Base-by-base conservation (phyloP, 2,888 invertebrate genomes). In the Nomada ruficornis region DNA sequence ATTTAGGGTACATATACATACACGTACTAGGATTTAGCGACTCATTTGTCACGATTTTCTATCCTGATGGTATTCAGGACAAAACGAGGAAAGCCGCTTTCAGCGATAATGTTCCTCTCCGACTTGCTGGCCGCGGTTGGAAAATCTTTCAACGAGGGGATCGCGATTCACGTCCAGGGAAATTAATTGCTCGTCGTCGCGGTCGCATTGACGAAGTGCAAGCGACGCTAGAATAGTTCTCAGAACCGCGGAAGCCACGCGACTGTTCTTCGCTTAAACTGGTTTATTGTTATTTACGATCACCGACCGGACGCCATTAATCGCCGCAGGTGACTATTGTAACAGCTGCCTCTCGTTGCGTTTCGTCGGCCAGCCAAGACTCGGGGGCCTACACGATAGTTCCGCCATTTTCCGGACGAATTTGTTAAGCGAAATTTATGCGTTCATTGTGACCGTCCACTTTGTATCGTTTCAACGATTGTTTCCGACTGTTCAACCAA, bases 231-330 rank as follows among this genome's bases (percentile, higher is more conserved):
- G 80, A 78, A 84, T 60, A 64, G 59, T 90, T 89, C 87, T 80
- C 54, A 69, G 88, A 89, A 88, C 82, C 82, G 80, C 86, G 84
- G 85, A 85, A 89, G 85, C 88, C 88, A 89, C 88, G 88, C 89
- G 86, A 88, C 83, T 75, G 77, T 88, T 82, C 85, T 81, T 86
- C 84, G 77, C 77, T 80, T 82, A 82, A 85, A 85, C 85, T 84
- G 86, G 86, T 84, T 87, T 80, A 86, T 86, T 82, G 86, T 88
- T 88, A 89, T 88, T 88, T 88, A 88, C 86, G 87, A 86, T 88
- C 86, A 52, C 72, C 83, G 64, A 76, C 78, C 73, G 80, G 84
- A 84, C 83, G 78, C 83, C 83, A 88, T 88, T 88, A 83, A 83
- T 84, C 82, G 75, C 76, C 74, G 63, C 76, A 78, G 85, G 75